Evolutionary conservation across 2,113 vertebrate species (phyloP), one percentile per base, ranked within the genome.

Genomic region (Oostethus manadensis): DNA sequence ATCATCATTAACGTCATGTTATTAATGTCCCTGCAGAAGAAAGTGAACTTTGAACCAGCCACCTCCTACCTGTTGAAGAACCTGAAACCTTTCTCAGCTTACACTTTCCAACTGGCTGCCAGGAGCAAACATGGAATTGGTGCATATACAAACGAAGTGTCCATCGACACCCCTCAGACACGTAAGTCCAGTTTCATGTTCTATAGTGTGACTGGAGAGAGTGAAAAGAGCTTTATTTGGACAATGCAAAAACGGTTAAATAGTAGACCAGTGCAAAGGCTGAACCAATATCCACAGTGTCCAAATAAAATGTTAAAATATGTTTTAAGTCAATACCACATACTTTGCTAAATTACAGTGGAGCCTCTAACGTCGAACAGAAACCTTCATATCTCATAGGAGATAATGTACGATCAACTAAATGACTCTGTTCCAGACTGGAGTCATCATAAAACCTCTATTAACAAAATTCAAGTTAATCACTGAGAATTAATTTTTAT

Each of bases 131-230:
- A 98, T 72, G 97, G 97, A 62, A 88, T 98, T 15, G 96, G 97
- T 60, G 96, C 97, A 15, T 96, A 95, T 0, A 99, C 97, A 54
- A 87, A 94, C 21, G 95, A 98, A 87, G 92, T 99, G 78, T 93
- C 93, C 74, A 92, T 94, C 0, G 92, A 95, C 83, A 99, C 97
- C 48, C 94, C 97, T 73, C 96, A 98, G 87, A 98, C 95, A 90
- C 93, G 97, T 99, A 97, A 88, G 96, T 97, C 77, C 84, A 87
- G 51, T 35, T 16, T 20, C 51, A 58, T 29, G 23, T n/a, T 51
- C 35, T 55, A n/a, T 51, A 23, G 61, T 66, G 68, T 72, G 70
- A 40, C 20, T 22, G 62, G 72, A 38, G 58, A 15, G 9, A 40
- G 60, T 47, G 56, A 57, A 61, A 58, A 58, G 50, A 75, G 29